Evolutionary conservation across 1,140 invertebrate species (phyloP), one percentile per base, ranked within the genome.

Genomic region (Diorhabda carinulata): DNA sequence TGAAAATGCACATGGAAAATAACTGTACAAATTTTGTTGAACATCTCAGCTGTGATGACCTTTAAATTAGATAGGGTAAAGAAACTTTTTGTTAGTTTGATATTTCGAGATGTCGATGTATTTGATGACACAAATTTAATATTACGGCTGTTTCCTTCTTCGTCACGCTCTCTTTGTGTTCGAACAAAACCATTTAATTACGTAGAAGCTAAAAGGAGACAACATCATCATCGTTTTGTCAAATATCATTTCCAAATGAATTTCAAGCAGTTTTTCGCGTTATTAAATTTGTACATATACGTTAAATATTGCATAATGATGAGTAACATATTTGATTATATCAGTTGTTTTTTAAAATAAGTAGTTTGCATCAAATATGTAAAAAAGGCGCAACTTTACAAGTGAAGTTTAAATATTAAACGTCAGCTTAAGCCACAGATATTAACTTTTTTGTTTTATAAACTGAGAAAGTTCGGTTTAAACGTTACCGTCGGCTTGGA

Each of bases 1-100:
- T 77, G 72, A 70, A 73, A 74, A 71, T 64, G 64, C 64, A 56
- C 69, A 57, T 67, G 57, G 69, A 57, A 25, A 25, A 25, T 43
- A 67, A 67, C 10, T 56, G 4, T 47, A 63, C 62, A 66, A 70
- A 43, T 68, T 70, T 66, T 65, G 56, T 56, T 64, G 66, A 73
- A 68, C 76, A 77, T 77, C 76, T 76, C 74, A 70, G 69, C 63
- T 67, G 61, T 67, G 59, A 57, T 73, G 76, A 76, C 76, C 74
- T 74, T 70, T 73, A 75, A 76, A 72, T 70, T 66, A 71, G 66
- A 57, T 69, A 40, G 40, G 10, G 47, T 44, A 45, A 70, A 66
- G 61, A 66, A 71, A 75, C 70, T 69, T 67, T 76, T 77, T 76
- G 74, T 77, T 59, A 71, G 69, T 67, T 64, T 71, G 74, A 72